Base-by-base conservation (phyloP, 1,140 invertebrate species). In the Camponotus vicinus region DNA sequence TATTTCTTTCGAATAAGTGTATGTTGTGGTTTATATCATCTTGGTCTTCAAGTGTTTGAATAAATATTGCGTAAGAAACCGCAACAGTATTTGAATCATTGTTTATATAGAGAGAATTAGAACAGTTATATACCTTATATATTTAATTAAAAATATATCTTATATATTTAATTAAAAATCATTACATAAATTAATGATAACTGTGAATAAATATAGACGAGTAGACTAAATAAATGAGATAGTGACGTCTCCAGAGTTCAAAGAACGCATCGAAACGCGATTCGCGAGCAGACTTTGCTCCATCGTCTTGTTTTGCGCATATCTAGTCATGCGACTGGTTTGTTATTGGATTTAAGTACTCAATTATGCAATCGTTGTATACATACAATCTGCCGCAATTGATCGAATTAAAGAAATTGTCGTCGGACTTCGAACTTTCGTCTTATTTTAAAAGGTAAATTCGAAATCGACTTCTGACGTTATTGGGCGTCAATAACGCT, bases 251-350 rank as follows among this genome's bases (percentile, higher is more conserved):
- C 5, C 37, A 18, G 77, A 73, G 79, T 73, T 73, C 55, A 75
- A 61, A 82, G 79, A 61, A 82, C 79, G 42, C 40, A 32, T 40
- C n/a, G 9, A 4, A 40, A 52, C 4, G n/a, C 32, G 11, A 64
- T 27, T 7, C 9, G 13, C 27, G 27, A 27, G 27, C 11, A 82
- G 79, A 83, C 79, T 83, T 83, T 83, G 79, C 7, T 15, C 79
- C 55, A 61, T 63, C 40, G 34, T 45, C 45, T 82, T 82, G 11
- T 61, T 49, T 71, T 32, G 40, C 3, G 37, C 71, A 15, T 73
- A 61, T 82, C 59, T 40, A 59, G 21, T 73, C 37, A 59, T 5
- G 37, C 37, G 21, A 70, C 18, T 59, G 49, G 45, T 49, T 15
- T 11, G 21, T 61, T 63, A 61, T 73, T 37, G 40, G 32, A 4